Evolutionary conservation across 2,888 invertebrate species (phyloP).

Genomic region (Eulithis prunata): DNA sequence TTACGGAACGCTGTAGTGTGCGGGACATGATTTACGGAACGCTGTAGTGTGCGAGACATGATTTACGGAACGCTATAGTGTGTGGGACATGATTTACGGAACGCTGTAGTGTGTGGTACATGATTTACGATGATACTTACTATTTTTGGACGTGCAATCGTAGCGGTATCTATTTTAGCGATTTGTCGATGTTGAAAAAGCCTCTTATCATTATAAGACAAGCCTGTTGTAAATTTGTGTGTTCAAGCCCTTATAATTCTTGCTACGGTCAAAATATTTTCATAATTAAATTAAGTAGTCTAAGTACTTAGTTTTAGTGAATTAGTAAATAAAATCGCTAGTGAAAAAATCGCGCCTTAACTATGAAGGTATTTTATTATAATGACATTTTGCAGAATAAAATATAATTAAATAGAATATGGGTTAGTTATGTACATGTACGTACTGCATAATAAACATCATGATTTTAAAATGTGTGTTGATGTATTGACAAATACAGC

Average conservation of each 20-base stretch:
- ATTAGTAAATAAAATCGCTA: constrained; percentile 15
- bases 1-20: no score
- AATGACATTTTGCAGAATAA: no score
- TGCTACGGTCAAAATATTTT: constrained; percentile 16
- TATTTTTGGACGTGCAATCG: no score
- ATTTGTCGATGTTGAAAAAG: neutral
- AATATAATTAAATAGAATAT: neutral
- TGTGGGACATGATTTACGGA: no score
- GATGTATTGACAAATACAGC: neutral
- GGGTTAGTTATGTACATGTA: neutral
- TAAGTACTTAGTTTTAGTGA: constrained; percentile 3
- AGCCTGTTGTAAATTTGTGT: constrained; percentile 19
- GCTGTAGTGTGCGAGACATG: no score
- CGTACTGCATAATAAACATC: neutral
- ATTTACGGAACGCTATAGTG: no score
- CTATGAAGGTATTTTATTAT: neutral
- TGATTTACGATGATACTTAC: no score
- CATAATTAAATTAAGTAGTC: constrained; percentile 4
- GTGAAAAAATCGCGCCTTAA: constrained; percentile 16
- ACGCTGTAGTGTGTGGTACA: no score
- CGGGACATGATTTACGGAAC: no score
- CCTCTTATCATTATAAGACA: neutral
- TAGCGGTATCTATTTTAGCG: no score
- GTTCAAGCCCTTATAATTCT: constrained; percentile 11
- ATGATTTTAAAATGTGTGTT: constrained; percentile 13